Evolutionary conservation across 2,113 vertebrate genomes (phyloP), one percentile per base, ranked within the genome.

Genomic region (Porphyrio hochstetteri): DNA sequence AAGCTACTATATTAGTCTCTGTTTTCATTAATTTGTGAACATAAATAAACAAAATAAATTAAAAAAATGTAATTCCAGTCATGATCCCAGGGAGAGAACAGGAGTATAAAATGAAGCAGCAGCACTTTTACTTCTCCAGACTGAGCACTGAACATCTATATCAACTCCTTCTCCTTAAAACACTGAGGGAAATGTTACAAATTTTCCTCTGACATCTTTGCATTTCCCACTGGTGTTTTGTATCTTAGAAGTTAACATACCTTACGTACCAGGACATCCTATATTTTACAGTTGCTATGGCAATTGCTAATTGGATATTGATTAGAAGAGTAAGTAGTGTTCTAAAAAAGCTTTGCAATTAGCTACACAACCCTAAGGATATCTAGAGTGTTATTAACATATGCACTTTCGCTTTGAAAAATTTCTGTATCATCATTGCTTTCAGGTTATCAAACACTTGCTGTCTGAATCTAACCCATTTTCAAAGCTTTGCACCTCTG

Each of bases 241-340:
- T 29, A 29, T 48, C 64, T 77, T 81, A 64, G 33, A 83, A 81
- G 50, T 81, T 81, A 93, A 38, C 59, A 31, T 74, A 88, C 16
- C 65, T 89, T 76, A 44, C 11, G 19, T 61, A 85, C 7, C 33
- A 61, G 36, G 28, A 76, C n/a, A 92, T 70, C 23, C 24, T 80
- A 48, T 93, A 83, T 92, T 93, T 92, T 53, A 56, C 52, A 88
- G 79, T 95, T 96, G 53, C 76, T 86, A 78, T 64, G 64, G 68
- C 33, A 93, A 93, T 93, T 83, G 35, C 23, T 90, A 95, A 94
- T 88, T 93, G 29, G 84, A 90, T 96, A 94, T 92, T 93, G 81
- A 96, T 93, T 94, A 88, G 63, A 74, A 92, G 74, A 77, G 52
- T 42, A 93, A 83, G 78, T 71, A 83, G 40, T 35, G 42, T 83